Evolutionary conservation across 1,140 invertebrate species (phyloP).

Genomic region (Sitophilus oryzae): DNA sequence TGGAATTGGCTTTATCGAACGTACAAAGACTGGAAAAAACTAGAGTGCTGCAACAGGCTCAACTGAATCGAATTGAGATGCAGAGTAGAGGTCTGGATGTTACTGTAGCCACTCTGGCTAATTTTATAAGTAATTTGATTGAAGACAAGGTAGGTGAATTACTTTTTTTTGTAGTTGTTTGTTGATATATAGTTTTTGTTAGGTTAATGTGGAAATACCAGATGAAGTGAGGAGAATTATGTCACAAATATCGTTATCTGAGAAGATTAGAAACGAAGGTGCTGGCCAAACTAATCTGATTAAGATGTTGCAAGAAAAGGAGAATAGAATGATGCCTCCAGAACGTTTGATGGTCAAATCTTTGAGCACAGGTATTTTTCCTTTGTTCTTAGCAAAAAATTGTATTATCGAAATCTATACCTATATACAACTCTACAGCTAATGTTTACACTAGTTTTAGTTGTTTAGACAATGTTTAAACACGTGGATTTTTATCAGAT

Average conservation of each 20-base stretch:
- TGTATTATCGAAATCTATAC: no score
- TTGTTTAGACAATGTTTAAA: no score
- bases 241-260: constrained; percentile 44
- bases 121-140: constrained; percentile 55
- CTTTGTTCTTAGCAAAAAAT: no score
- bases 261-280: constrained; percentile 22
- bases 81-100: constrained; percentile 59
- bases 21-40: constrained; percentile 57
- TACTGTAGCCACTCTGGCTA: constrained; percentile 55
- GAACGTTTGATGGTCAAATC: constrained; percentile 35
- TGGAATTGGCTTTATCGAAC: constrained; percentile 59
- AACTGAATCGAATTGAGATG: constrained; percentile 55
- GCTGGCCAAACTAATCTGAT: constrained; percentile 31
- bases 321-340: constrained; percentile 12
- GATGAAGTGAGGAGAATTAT: constrained; percentile 60
- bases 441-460: no score
- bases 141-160: constrained; percentile 49
- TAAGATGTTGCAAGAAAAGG: constrained; percentile 30
- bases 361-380: constrained; percentile 37
- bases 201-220: constrained; percentile 56
- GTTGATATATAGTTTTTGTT: not conserved
- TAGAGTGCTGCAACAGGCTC: constrained; percentile 52
- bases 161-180: not conserved
- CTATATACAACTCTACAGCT: no score
- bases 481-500: no score